Percentiles rank a stretch among this genome's conserved stretches.
Evolutionary conservation across 2,888 invertebrate genomes (phyloP).

Genomic region (Eulithis prunata): DNA sequence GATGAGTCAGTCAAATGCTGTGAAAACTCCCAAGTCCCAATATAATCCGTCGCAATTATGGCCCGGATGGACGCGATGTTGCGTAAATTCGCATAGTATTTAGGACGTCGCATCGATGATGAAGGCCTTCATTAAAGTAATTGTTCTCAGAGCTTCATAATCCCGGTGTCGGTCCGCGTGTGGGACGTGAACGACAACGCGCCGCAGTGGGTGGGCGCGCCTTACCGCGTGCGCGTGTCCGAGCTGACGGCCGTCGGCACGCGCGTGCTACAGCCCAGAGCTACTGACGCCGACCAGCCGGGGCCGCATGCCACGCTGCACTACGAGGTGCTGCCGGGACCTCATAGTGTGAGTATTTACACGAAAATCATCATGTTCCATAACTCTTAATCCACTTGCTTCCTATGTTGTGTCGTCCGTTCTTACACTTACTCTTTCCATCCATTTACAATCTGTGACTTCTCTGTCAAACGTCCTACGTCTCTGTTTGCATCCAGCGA

Average conservation of each 20-base stretch:
- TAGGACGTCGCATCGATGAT: too few relatives aligned
- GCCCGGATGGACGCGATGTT: too few relatives aligned
- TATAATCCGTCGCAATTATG: too few relatives aligned
- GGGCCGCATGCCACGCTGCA: conserved; percentile 94
- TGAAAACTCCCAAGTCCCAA: too few relatives aligned
- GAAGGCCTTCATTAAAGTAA: background rate
- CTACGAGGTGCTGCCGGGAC: conserved; percentile 92
- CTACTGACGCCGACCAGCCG: conserved; percentile 93
- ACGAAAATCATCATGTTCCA: too few relatives aligned
- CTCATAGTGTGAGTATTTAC: conserved; percentile 84
- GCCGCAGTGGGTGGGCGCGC: conserved; percentile 91
- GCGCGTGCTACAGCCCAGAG: conserved; percentile 90
- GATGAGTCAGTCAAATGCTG: too few relatives aligned
- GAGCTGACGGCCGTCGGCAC: conserved; percentile 90
- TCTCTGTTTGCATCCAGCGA: too few relatives aligned
- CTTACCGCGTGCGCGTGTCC: conserved; percentile 92
- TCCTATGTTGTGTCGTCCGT: too few relatives aligned
- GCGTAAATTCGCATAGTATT: too few relatives aligned
- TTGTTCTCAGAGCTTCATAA: conserved; percentile 88
- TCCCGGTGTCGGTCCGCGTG: conserved; percentile 93
- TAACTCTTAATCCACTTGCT: too few relatives aligned
- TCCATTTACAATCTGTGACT: too few relatives aligned
- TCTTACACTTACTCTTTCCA: background rate
- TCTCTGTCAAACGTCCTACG: too few relatives aligned
- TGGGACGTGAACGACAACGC: conserved; percentile 97